Conservation (phyloP, 2,113 vertebrate species). For the Jacana jacana region DNA sequence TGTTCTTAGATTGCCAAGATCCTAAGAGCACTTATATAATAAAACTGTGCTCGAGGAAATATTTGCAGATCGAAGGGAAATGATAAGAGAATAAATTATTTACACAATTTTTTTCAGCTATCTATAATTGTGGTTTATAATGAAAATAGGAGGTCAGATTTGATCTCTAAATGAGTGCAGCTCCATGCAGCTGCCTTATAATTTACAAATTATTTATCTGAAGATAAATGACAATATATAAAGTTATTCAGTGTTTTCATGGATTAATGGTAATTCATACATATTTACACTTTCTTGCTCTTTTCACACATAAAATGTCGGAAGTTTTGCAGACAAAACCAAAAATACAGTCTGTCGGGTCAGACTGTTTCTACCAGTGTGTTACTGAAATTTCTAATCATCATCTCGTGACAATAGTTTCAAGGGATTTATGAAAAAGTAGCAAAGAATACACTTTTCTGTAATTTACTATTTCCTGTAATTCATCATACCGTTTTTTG, state of each 20-base stretch:
- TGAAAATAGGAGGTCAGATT: neutral
- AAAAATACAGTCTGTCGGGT: neutral
- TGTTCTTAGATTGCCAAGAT: neutral
- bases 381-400: slow-evolving; percentile 70
- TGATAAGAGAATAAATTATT: neutral
- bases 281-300: neutral
- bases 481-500: slow-evolving; percentile 76
- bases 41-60: neutral
- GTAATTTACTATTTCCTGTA: slow-evolving; percentile 77
- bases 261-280: neutral
- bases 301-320: neutral
- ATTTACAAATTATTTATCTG: neutral
- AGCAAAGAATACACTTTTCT: slow-evolving; percentile 67
- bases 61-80: neutral
- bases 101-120: neutral
- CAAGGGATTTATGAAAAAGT: slow-evolving; percentile 73
- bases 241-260: neutral
- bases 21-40: neutral
- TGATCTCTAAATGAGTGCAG: neutral
- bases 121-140: neutral
- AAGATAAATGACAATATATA: neutral
- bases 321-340: neutral
- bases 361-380: slow-evolving; percentile 22
- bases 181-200: neutral
- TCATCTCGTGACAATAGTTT: slow-evolving; percentile 67